Base-by-base conservation (phyloP, 2,113 vertebrate species). In the Thermophis baileyi region DNA sequence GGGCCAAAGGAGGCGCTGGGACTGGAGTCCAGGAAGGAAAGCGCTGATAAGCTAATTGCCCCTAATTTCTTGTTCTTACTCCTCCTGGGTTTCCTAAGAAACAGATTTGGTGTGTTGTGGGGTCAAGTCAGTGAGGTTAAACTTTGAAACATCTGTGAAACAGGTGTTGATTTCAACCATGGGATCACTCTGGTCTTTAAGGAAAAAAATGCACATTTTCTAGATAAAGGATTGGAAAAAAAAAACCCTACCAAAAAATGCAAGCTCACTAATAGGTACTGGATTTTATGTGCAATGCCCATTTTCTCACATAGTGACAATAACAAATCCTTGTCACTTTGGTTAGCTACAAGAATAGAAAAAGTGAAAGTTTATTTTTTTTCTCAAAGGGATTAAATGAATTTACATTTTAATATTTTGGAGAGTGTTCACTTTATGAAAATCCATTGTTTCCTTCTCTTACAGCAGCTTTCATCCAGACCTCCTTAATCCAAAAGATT, bases 401-500 rank as follows among this genome's bases (percentile, higher is more conserved):
- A 89, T 60, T 89, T 93, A 47, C 57, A 81, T 93, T 92, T 93
- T 92, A 90, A 30, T 85, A 0, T 40, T 40, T 46, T 0, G 1
- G 91, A 93, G 88, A 93, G 35, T 30, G 95, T 93, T 0, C 57
- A 22, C 24, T 81, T 81, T 30, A 85, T 81, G 93, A 94, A 91
- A 92, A 25, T 69, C 63, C 95, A 69, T 81, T 60, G 10, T 95
- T 85, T 9, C 55, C 94, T 49, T 0, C 90, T 55, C 93, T 95
- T 91, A 88, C 93, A 92, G 91, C 27, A 86, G 86, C 55, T 94
- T 74, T 20, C 46, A 91, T 96, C 63, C 93, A 55, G 92, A 94
- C 93, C 92, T 92, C 55, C 49, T 96, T 94, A 27, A 44, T 95
- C 93, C 88, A n/a, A 30, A 54, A 47, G 89, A 95, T 97, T 95